Base-by-base conservation (phyloP, 2,113 vertebrate species). In the Hippocampus comes region DNA sequence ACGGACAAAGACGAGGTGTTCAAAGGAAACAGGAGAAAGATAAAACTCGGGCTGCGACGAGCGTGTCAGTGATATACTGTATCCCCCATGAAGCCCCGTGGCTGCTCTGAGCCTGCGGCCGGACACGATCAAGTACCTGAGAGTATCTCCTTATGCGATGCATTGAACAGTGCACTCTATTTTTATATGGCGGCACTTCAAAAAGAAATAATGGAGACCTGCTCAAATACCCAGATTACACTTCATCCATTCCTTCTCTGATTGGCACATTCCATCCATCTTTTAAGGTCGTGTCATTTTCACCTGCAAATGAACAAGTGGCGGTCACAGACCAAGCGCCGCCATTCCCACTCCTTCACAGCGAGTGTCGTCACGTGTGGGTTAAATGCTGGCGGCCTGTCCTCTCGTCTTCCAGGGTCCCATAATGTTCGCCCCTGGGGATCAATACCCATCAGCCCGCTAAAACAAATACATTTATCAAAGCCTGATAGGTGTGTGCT, bases 381-480 rank as follows among this genome's bases (percentile, higher is more conserved):
- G 38, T 12, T 46, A 43, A 15, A 25, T 7, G 63, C 63, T 43
- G 38, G 60, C 9, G 53, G 76, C 83, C 82, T 75, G 71, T 83
- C 75, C 66, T 74, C 77, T 82, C 72, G 72, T 71, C 77, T 79
- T 69, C 67, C 76, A 82, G 76, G 77, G 74, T 84, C 81, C 80
- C 75, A 75, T 84, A 72, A 84, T 83, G 78, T 78, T 76, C 78
- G 79, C 81, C 84, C 82, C 76, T 78, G 74, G 80, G 80, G 80
- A 77, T 91, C 88, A 84, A 89, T 89, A 90, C 41, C 82, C 72
- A 90, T 90, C 89, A 90, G 78, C 82, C 84, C 67, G 73, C 78
- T 88, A 82, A 88, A 88, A 90, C 87, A 89, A 87, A 90, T 89
- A 86, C 84, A 90, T 91, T 87, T 84, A 88, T 91, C 89, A 91